Evolutionary conservation across 1,140 invertebrate genomes (phyloP).

Genomic region (Aricia agestis): DNA sequence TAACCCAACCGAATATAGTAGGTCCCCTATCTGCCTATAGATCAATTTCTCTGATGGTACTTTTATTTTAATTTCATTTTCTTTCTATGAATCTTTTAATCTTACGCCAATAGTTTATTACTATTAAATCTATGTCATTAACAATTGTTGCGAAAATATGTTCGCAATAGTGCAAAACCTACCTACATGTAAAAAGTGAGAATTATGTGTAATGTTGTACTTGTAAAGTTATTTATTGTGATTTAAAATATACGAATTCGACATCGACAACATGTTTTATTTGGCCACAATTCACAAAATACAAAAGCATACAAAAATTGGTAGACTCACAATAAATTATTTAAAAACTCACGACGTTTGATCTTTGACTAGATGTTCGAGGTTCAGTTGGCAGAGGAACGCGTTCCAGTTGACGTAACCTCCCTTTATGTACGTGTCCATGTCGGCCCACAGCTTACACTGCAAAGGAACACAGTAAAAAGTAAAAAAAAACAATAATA

Average conservation of each 20-base stretch:
- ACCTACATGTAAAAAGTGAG: conserved; percentile 40
- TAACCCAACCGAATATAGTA: too few species aligned
- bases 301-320: neutral
- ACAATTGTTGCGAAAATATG: conserved; percentile 57
- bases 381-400: conserved; percentile 66
- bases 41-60: too few species aligned
- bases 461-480: conserved; percentile 29
- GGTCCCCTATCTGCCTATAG: too few species aligned
- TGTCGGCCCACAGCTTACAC: conserved; percentile 61
- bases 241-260: conserved; percentile 52
- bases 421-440: conserved; percentile 46
- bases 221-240: conserved; percentile 59
- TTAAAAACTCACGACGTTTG: conserved; percentile 27
- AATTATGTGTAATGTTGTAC: conserved; percentile 24
- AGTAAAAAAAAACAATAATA: too few species aligned
- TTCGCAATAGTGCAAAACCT: conserved; percentile 54
- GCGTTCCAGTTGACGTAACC: conserved; percentile 67
- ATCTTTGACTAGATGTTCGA: conserved; percentile 64
- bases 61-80: neutral
- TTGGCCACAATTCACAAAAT: conserved; percentile 13
- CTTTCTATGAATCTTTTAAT: neutral
- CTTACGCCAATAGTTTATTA: neutral
- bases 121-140: conserved; percentile 17
- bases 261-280: conserved; percentile 23
- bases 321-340: conserved; percentile 1